These are phyloP conservation scores for Coelinius sp. DNA, from an alignment of 2,888 invertebrate genomes.

Conservation along the genomic window DNA sequence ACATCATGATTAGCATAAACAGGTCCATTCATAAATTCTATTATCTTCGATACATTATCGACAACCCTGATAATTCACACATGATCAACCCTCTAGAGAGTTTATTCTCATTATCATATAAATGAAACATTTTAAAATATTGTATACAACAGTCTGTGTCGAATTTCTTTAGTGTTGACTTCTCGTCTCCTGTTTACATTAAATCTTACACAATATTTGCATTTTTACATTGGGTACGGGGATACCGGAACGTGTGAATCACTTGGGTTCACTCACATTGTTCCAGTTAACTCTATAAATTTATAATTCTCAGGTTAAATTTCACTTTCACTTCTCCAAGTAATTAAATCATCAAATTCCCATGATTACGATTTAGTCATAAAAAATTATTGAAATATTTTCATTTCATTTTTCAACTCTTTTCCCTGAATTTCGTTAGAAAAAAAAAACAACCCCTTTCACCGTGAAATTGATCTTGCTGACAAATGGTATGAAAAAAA, in stretches of 20 bases:
- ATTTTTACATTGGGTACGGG: not conserved
- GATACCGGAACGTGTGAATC: constrained; percentile 14
- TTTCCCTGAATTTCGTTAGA: constrained; percentile 35
- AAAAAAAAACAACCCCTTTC: constrained; percentile 35
- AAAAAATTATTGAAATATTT: too few relatives aligned
- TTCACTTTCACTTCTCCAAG: constrained; percentile 7
- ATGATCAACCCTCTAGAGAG: not conserved
- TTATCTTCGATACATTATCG: not conserved
- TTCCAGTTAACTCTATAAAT: not conserved
- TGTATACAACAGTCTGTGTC: not conserved
- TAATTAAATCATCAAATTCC: not conserved
- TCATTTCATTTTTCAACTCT: too few relatives aligned
- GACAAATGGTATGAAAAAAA: constrained; percentile 52
- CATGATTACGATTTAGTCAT: not conserved
- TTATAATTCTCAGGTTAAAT: not conserved
- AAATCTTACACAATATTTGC: not conserved
- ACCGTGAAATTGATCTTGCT: constrained; percentile 64
- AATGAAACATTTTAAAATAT: not conserved
- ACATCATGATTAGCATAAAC: not conserved
- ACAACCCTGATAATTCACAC: not conserved
- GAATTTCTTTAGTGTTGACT: not conserved
- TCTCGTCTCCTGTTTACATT: too few relatives aligned
- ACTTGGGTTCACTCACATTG: not conserved
- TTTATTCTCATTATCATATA: not conserved
- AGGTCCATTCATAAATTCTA: not conserved